A percentile compares a stretch with the other conserved stretches of the same genome.
Conservation (phyloP, 2,888 invertebrate species). For the Heliothis peltigera region DNA sequence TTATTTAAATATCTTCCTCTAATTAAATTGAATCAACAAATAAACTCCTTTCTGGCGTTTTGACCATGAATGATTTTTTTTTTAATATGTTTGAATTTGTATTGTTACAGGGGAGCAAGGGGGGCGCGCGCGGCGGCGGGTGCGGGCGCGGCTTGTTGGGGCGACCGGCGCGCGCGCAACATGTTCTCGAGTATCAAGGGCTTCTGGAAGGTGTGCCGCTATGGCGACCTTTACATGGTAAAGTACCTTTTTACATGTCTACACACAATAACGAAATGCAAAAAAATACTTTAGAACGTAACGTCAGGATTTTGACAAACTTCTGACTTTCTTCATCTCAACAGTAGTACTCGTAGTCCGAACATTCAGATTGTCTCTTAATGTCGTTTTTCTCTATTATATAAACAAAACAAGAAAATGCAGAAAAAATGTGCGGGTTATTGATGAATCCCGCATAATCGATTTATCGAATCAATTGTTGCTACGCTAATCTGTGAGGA, state of each 20-base stretch:
- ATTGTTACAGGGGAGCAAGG: slow-evolving; percentile 74
- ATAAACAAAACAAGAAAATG: no score
- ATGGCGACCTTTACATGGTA: slow-evolving; percentile 89
- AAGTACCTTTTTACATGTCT: slow-evolving; percentile 38
- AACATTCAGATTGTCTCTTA: no score
- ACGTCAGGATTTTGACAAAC: no score
- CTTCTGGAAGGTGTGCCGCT: slow-evolving; percentile 88
- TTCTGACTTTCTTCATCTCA: no score
- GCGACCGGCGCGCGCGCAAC: slow-evolving; percentile 78
- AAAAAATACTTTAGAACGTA: no score
- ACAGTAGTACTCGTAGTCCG: no score
- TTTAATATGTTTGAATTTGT: slow-evolving; percentile 9
- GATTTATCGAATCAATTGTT: slow-evolving; percentile 35
- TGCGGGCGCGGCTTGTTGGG: slow-evolving; percentile 69
- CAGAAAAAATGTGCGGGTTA: slow-evolving; percentile 22
- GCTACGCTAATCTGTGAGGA: slow-evolving; percentile 30
- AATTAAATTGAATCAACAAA: no score
- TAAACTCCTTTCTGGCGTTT: no score
- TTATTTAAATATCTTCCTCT: background rate
- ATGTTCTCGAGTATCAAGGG: slow-evolving; percentile 87
- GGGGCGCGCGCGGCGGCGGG: slow-evolving; percentile 74
- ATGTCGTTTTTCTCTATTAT: no score
- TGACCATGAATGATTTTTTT: background rate
- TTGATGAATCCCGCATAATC: slow-evolving; percentile 48
- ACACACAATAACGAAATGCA: background rate